Evolutionary conservation across 2,113 vertebrate species (phyloP).

Genomic region (Calyptommatus sinebrachiatus): DNA sequence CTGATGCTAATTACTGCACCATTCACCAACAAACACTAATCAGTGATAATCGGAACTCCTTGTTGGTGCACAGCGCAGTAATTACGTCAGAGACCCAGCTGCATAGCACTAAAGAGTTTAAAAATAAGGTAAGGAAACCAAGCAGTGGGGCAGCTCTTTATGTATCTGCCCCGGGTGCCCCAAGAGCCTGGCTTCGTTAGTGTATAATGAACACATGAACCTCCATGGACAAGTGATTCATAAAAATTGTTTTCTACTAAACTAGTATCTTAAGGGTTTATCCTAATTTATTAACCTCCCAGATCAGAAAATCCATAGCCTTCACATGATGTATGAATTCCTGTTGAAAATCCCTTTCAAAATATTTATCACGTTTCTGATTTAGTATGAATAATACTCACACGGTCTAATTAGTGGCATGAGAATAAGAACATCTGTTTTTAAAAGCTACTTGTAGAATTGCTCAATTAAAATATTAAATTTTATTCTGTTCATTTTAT

Average conservation of each 20-base stretch:
- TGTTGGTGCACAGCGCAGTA: no score
- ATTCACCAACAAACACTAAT: no score
- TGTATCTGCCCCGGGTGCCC: no score
- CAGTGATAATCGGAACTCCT: no score
- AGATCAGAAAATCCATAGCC: conserved; percentile 50
- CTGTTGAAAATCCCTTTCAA: conserved; percentile 21
- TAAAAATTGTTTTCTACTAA: conserved; percentile 63
- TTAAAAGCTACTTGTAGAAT: neutral
- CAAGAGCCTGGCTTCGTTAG: no score
- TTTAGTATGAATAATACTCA: conserved; percentile 34
- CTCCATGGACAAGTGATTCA: conserved; percentile 45
- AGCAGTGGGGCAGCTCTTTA: no score
- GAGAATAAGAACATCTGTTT: neutral
- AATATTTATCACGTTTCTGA: conserved; percentile 31
- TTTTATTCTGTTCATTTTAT: neutral
- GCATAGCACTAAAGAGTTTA: no score
- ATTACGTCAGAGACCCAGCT: no score
- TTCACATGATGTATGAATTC: conserved; percentile 27
- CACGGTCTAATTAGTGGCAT: conserved; percentile 27
- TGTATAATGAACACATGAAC: conserved; percentile 62
- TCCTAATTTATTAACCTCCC: conserved; percentile 62
- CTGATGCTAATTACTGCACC: no score
- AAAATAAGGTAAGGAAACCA: no score
- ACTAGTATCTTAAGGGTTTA: conserved; percentile 59
- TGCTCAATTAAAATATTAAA: conserved; percentile 1